Conservation (phyloP, 1,140 invertebrate species). For the Solen grandis region DNA sequence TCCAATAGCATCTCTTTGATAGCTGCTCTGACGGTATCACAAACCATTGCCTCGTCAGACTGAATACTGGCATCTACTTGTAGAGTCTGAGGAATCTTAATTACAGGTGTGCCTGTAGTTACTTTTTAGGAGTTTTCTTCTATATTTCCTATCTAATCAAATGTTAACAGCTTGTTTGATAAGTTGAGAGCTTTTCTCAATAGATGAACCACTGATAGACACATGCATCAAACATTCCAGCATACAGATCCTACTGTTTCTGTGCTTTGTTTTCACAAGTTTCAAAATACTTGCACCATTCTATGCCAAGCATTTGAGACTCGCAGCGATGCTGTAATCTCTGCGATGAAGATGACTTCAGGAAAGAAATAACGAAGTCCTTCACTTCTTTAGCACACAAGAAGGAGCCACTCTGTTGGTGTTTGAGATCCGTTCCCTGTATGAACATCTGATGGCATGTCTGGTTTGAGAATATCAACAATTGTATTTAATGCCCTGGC, state of each 20-base stretch:
- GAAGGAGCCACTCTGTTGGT: constrained; percentile 21
- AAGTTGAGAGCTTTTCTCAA: background rate
- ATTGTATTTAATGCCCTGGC: constrained; percentile 1
- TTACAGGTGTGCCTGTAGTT: background rate
- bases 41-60: background rate
- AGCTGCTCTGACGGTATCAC: background rate
- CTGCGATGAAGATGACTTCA: background rate
- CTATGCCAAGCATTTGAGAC: constrained; percentile 30
- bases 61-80: background rate
- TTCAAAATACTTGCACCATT: constrained; percentile 7
- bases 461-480: constrained; percentile 13
- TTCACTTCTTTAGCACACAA: background rate
- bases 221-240: constrained; percentile 23
- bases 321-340: constrained; percentile 26
- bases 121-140: constrained; percentile 1
- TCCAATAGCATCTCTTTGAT: constrained; percentile 4
- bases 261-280: constrained; percentile 26
- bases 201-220: constrained; percentile 18
- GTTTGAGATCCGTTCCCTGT: background rate
- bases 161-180: background rate
- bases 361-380: background rate
- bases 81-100: background rate
- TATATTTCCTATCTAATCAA: background rate
- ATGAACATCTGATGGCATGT: constrained; percentile 11
- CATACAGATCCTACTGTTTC: constrained; percentile 8